These are phyloP conservation scores for Xylophagus ater DNA, from an alignment of 2,888 invertebrate species.

Conservation along the genomic window DNA sequence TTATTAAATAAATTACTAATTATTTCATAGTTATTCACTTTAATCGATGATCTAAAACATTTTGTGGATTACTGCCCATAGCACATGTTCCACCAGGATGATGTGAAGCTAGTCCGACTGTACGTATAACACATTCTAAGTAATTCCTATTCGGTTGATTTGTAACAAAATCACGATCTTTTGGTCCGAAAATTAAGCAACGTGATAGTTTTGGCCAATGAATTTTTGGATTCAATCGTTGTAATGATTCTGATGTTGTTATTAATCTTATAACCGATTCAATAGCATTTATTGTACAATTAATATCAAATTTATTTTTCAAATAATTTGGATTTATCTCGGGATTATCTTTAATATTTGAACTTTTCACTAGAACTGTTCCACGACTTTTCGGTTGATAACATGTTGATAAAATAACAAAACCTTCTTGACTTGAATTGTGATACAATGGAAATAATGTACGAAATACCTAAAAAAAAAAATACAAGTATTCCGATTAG, in stretches of 20 bases:
- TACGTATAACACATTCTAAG: constrained; percentile 52
- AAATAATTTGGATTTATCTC: constrained; percentile 67
- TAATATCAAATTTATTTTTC: constrained; percentile 47
- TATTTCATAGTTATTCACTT: constrained; percentile 38
- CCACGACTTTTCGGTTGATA: constrained; percentile 63
- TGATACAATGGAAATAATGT: constrained; percentile 54
- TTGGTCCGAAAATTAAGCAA: constrained; percentile 42
- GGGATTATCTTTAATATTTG: constrained; percentile 49
- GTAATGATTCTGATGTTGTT: constrained; percentile 46
- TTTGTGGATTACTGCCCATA: constrained; percentile 44
- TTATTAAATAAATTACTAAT: constrained; percentile 3
- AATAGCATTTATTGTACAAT: constrained; percentile 51
- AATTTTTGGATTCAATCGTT: constrained; percentile 48
- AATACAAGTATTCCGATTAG: neutral
- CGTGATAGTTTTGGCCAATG: constrained; percentile 54
- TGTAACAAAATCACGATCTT: constrained; percentile 37
- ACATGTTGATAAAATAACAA: constrained; percentile 54
- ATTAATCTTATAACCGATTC: constrained; percentile 44
- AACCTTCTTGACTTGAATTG: constrained; percentile 53
- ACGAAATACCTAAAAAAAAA: constrained; percentile 45
- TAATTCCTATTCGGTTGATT: constrained; percentile 42
- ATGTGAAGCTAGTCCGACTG: constrained; percentile 58
- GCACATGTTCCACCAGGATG: constrained; percentile 71
- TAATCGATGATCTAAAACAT: constrained; percentile 57
- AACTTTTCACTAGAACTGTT: constrained; percentile 45